These are phyloP conservation scores for Phataginus tricuspis DNA, from an alignment of 2,797 vertebrate genomes.

Conservation along the genomic window DNA sequence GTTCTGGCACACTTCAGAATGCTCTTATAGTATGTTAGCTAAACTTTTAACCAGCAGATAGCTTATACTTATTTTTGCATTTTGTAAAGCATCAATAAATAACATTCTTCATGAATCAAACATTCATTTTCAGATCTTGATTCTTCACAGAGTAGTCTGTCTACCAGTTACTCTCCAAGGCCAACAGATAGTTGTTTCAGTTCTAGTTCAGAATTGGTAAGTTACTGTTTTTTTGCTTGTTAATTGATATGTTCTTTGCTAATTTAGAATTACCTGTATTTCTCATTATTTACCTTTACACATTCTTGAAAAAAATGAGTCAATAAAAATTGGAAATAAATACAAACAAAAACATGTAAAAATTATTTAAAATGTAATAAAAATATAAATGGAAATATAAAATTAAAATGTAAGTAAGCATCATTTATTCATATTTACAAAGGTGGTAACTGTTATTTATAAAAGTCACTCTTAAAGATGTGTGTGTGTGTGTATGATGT, in stretches of 20 bases:
- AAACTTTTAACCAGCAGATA: neutral
- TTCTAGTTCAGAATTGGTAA: conserved; percentile 87
- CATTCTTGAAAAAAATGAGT: neutral
- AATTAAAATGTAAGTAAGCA: neutral
- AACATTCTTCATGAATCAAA: neutral
- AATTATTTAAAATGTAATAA: neutral
- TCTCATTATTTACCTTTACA: neutral
- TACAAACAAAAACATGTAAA: neutral
- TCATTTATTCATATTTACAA: neutral
- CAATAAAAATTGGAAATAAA: neutral
- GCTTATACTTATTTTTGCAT: neutral
- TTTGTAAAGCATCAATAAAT: neutral
- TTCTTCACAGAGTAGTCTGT: conserved; percentile 78
- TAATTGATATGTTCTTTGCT: neutral
- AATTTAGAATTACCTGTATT: neutral
- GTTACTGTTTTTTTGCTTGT: conserved; percentile 32
- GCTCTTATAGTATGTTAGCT: neutral
- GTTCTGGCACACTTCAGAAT: neutral
- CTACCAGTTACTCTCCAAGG: conserved; percentile 84
- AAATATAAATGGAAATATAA: neutral
- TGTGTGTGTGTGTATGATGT: neutral
- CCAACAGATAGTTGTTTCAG: conserved; percentile 83
- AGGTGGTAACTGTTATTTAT: neutral
- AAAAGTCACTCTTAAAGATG: neutral
- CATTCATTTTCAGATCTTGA: conserved; percentile 77